Evolutionary conservation across 2,113 vertebrate genomes (phyloP).

Genomic region (Onychorhynchus coronatus): DNA sequence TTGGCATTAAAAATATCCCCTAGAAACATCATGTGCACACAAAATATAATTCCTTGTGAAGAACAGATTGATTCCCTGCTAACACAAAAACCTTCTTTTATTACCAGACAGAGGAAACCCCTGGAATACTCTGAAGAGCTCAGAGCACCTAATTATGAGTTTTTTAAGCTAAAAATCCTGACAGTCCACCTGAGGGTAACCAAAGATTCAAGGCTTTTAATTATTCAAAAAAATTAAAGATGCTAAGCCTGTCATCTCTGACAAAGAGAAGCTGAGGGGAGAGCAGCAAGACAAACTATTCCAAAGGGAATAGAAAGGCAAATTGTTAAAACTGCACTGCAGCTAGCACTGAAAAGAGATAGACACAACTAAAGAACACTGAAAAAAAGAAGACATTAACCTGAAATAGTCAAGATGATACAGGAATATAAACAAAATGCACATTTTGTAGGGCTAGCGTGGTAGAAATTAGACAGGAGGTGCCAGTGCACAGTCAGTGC

Average conservation of each 20-base stretch:
- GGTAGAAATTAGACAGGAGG: not conserved
- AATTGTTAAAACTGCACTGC: not conserved
- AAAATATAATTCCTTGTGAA: not conserved
- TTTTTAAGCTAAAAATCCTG: not conserved
- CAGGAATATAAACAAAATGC: not conserved
- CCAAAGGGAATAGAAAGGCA: not conserved
- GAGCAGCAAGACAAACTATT: not conserved
- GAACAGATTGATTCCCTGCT: not conserved
- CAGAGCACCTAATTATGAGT: not conserved
- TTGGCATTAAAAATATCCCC: not conserved
- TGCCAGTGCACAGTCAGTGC: not conserved
- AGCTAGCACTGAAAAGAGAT: not conserved
- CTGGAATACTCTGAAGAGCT: not conserved
- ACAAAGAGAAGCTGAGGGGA: not conserved
- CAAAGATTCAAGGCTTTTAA: not conserved
- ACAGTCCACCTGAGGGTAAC: slow-evolving; percentile 16
- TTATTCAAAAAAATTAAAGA: not conserved
- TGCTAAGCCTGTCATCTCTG: not conserved
- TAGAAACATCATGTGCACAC: not conserved
- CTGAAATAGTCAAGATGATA: not conserved
- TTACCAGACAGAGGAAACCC: not conserved
- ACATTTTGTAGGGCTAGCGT: not conserved
- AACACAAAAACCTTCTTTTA: not conserved
- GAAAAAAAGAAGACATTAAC: not conserved
- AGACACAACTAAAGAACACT: not conserved